Evolutionary conservation across 1,140 invertebrate species (phyloP), one percentile per base, ranked within the genome.

Genomic region (Hycleus cichorii): DNA sequence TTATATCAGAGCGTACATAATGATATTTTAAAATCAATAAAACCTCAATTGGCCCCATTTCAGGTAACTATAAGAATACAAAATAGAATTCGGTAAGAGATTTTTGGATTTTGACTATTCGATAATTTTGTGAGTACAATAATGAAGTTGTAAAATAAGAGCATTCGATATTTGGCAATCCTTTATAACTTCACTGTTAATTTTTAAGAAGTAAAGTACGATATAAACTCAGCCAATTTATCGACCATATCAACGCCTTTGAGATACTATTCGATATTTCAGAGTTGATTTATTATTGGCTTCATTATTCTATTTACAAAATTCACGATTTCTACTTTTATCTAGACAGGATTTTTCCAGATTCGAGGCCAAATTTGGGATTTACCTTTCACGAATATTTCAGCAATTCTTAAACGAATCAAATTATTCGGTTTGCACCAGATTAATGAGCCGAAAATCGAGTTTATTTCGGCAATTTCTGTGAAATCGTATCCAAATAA

Each of bases 401-500:
- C 49, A 6, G 12, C 49, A 10, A 57, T 63, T 57, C 18, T 59
- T 11, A 49, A 59, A 39, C 10, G 8, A 9, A 51, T 60, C 4
- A 52, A 57, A 48, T 50, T 38, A 11, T 60, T 39, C 27, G 50
- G 57, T 24, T n/a, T 59, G 8, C 50, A 59, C 39, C 48, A 53
- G 39, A 25, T 47, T 12, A 53, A 54, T 18, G 50, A 38, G 25
- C 11, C 32, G 12, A 50, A 59, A 24, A 48, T n/a, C 3, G 57
- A 63, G 46, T 63, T 59, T 39, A 38, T 55, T 4, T 57, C 51
- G 27, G 57, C 49, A 4, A 39, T 59, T 4, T 45, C 59, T 7
- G 11, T 63, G 26, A 46, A 40, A 55, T 8, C 40, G 18, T 63
- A 63, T 54, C 57, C 57, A 12, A 59, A 57, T 45, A 48, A 63